Conservation (phyloP, 2,113 vertebrate species). For the Rhineura floridana region DNA sequence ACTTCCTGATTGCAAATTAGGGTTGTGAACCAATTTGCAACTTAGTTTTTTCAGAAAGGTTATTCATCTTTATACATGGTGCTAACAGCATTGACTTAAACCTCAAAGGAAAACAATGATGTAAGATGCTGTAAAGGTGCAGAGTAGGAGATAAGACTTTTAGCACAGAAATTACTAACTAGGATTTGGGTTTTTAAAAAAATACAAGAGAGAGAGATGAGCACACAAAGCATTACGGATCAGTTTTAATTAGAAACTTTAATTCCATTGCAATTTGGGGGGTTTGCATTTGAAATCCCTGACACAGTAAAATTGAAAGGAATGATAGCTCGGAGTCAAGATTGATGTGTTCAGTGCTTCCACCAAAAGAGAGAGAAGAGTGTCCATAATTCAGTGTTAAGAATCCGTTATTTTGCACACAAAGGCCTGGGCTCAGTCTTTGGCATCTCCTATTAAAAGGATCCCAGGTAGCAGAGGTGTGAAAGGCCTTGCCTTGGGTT, state of each 20-base stretch:
- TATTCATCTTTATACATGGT: not conserved
- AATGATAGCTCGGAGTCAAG: not conserved
- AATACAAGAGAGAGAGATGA: too few relatives aligned
- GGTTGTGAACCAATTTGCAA: not conserved
- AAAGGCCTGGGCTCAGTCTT: too few relatives aligned
- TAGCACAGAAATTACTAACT: not conserved
- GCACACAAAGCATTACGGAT: not conserved
- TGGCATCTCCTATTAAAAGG: too few relatives aligned
- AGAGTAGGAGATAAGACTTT: not conserved
- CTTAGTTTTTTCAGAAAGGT: constrained; percentile 4
- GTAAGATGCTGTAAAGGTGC: not conserved
- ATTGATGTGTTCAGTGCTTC: not conserved
- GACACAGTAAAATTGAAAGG: not conserved
- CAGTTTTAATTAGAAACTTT: not conserved
- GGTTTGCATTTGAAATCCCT: not conserved
- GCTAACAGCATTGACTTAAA: not conserved
- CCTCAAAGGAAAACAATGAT: not conserved
- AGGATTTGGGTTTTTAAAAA: not conserved
- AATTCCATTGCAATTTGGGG: rapidly evolving
- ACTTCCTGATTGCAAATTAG: constrained; percentile 24
- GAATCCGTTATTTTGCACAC: too few relatives aligned
- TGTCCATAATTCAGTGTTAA: too few relatives aligned
- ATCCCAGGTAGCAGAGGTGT: too few relatives aligned
- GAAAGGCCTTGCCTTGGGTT: too few relatives aligned
- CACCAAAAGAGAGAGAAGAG: not conserved